These are phyloP conservation scores for Montipora foliosa DNA, from an alignment of 64 coral and sea anemone genomes.

Conservation along the genomic window DNA sequence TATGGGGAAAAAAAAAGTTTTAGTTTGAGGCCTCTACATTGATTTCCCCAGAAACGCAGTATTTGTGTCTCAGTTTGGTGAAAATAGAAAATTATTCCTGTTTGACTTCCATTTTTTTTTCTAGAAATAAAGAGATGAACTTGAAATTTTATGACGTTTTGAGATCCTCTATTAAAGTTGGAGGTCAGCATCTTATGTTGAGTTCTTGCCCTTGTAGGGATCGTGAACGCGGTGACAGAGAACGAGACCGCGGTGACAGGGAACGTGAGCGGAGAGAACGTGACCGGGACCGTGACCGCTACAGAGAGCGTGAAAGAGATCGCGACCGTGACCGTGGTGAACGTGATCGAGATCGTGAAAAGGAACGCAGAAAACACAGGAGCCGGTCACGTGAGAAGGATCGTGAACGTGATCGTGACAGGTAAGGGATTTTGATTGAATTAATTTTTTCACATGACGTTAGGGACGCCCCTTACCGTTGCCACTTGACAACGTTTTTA, in stretches of 20 bases:
- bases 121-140: too few relatives aligned
- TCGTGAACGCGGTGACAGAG: neutral
- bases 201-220: neutral
- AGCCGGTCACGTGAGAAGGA: conserved; percentile 64
- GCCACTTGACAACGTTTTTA: too few relatives aligned
- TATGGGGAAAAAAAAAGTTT: too few relatives aligned
- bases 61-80: too few relatives aligned
- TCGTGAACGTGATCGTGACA: conserved; percentile 42
- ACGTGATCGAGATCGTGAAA: conserved; percentile 61
- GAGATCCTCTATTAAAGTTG: too few relatives aligned
- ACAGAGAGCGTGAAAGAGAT: conserved; percentile 47
- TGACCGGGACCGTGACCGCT: conserved; percentile 51
- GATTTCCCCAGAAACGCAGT: too few relatives aligned
- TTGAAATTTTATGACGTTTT: too few relatives aligned
- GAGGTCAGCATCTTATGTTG: neutral
- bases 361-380: conserved; percentile 57
- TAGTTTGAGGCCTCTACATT: too few relatives aligned
- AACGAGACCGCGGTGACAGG: conserved; percentile 30
- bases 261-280: conserved; percentile 46
- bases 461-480: too few relatives aligned
- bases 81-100: too few relatives aligned
- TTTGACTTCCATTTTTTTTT: too few relatives aligned
- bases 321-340: conserved; percentile 34
- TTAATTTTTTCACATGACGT: too few relatives aligned
- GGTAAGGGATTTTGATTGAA: neutral